These are phyloP conservation scores for Asarcornis scutulata DNA, from an alignment of 2,113 vertebrate genomes.

Conservation along the genomic window DNA sequence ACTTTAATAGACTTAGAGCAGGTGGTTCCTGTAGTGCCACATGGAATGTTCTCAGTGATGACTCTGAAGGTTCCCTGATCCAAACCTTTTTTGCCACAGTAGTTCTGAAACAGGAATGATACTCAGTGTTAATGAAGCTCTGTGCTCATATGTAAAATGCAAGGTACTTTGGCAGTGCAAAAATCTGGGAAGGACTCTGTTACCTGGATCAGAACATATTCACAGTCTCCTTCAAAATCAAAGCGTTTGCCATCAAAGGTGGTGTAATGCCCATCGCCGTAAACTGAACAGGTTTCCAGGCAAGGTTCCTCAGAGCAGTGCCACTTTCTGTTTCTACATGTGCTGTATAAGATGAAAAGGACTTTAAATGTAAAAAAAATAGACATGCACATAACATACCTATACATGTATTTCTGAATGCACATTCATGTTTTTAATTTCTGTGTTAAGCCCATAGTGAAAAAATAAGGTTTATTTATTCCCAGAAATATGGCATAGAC, in stretches of 20 bases:
- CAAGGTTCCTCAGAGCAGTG: conserved; percentile 84
- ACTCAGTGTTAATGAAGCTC: background rate
- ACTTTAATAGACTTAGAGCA: conserved; percentile 94
- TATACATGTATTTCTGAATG: background rate
- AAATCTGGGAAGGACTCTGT: background rate
- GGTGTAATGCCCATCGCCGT: conserved; percentile 91
- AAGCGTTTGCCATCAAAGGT: conserved; percentile 94
- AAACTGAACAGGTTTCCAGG: conserved; percentile 85
- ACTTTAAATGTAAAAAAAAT: background rate
- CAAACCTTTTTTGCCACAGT: conserved; percentile 71
- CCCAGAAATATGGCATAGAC: background rate
- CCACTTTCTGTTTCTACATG: conserved; percentile 85
- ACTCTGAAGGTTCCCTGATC: conserved; percentile 83
- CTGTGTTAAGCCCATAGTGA: background rate
- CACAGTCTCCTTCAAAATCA: conserved; percentile 89
- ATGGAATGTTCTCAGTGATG: conserved; percentile 91
- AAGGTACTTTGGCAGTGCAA: background rate
- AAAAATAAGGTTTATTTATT: background rate
- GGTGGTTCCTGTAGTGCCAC: conserved; percentile 90
- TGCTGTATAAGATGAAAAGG: conserved; percentile 69
- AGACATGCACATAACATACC: background rate
- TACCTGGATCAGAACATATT: conserved; percentile 93
- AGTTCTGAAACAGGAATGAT: conserved; percentile 77
- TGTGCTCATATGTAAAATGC: background rate
- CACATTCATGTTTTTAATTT: background rate